Conservation (phyloP, 2,113 vertebrate genomes). For the Philantomba maxwellii region DNA sequence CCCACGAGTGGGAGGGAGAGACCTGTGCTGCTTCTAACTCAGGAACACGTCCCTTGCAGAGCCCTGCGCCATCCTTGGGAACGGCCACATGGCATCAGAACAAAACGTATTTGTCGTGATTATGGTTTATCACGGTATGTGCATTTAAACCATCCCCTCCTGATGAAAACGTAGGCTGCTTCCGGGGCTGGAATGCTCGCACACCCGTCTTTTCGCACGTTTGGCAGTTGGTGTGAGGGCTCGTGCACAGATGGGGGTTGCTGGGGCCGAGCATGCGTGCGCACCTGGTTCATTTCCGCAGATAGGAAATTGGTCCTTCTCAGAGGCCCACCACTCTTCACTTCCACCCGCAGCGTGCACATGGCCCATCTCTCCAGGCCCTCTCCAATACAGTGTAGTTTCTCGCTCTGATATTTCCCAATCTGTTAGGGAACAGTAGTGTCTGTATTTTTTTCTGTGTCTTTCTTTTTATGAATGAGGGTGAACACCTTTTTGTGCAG, state of each 20-base stretch:
- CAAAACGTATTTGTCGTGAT: too few relatives aligned
- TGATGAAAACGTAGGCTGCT: neutral
- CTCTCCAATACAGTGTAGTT: accelerated
- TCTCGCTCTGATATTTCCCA: neutral
- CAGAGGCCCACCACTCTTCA: accelerated
- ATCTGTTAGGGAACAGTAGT: neutral
- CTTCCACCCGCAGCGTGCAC: accelerated
- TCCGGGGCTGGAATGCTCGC: accelerated
- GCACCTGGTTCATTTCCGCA: accelerated
- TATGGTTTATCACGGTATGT: neutral
- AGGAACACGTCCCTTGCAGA: accelerated
- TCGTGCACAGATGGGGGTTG: accelerated
- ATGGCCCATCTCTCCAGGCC: accelerated
- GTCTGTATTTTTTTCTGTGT: neutral
- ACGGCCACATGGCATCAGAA: neutral
- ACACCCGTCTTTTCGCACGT: accelerated
- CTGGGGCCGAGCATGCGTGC: accelerated
- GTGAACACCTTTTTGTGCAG: too few relatives aligned
- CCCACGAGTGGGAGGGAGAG: too few relatives aligned
- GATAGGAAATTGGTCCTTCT: neutral
- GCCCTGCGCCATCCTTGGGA: neutral
- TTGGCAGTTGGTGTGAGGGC: neutral
- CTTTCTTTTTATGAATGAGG: neutral
- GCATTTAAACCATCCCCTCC: too few relatives aligned
- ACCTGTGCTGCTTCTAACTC: neutral